phyloP scores from a whole-genome alignment of 2,113 vertebrate genomes.

The Lasiurus cinereus region DNA sequence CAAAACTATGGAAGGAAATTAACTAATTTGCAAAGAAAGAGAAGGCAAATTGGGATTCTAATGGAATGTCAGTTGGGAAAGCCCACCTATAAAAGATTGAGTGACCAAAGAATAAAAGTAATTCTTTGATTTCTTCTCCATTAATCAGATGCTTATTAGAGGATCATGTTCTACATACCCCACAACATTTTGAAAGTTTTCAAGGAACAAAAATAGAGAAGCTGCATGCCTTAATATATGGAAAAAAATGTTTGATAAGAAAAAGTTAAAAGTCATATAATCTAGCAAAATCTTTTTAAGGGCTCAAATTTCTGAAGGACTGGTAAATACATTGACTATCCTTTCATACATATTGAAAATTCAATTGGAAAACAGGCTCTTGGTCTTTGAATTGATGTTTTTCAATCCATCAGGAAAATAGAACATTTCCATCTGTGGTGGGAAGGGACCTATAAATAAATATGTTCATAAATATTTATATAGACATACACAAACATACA shows the following conservation, averaged over 20 bases:
- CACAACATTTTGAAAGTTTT: constrained; percentile 1
- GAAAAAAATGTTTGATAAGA: neutral
- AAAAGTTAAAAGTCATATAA: constrained; percentile 10
- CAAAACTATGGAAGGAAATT: constrained; percentile 28
- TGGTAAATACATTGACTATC: neutral
- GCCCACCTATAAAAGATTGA: neutral
- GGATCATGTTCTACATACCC: neutral
- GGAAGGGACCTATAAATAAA: constrained; percentile 60
- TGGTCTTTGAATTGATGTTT: constrained; percentile 66
- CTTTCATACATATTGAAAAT: constrained; percentile 60
- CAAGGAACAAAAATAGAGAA: neutral
- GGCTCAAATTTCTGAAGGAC: neutral
- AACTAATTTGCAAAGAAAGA: neutral
- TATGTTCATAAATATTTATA: neutral
- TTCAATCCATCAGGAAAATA: constrained; percentile 61
- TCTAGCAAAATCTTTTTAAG: neutral
- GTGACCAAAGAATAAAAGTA: neutral
- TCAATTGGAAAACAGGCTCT: constrained; percentile 39
- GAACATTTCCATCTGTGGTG: constrained; percentile 48
- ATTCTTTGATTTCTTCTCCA: neutral
- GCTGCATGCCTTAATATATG: neutral
- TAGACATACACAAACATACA: neutral
- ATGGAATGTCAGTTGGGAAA: neutral
- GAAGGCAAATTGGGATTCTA: neutral
- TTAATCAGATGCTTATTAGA: neutral